These are phyloP conservation scores for Pecten maximus DNA, from an alignment of 2,888 invertebrate genomes.

Conservation along the genomic window DNA sequence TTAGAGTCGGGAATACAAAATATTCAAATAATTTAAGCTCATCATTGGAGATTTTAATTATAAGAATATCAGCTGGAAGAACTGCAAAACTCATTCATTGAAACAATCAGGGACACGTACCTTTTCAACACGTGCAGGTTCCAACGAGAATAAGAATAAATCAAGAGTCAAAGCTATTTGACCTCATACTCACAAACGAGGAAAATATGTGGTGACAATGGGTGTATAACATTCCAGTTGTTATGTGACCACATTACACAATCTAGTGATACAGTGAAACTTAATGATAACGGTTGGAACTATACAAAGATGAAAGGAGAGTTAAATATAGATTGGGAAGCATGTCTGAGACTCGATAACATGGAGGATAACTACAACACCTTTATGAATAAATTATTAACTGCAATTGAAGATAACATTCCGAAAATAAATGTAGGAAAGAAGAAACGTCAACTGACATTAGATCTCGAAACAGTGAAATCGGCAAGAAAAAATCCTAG, in stretches of 20 bases:
- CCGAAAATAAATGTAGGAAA: too few relatives aligned
- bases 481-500: background rate
- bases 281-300: background rate
- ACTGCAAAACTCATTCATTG: background rate
- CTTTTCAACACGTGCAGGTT: background rate
- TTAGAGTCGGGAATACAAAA: background rate
- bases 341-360: background rate
- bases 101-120: background rate
- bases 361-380: background rate
- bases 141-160: background rate
- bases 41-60: background rate
- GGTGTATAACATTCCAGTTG: background rate
- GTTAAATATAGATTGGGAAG: background rate
- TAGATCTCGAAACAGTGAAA: background rate
- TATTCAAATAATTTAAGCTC: too few relatives aligned
- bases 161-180: background rate
- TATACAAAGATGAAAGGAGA: background rate
- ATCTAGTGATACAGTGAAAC: background rate
- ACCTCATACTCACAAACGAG: background rate
- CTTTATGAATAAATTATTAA: too few relatives aligned
- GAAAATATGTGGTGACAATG: conserved; percentile 11
- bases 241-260: background rate
- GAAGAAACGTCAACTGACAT: too few relatives aligned
- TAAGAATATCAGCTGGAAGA: background rate
- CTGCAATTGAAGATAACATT: too few relatives aligned